Evolutionary conservation across 2,113 vertebrate species (phyloP).

Genomic region (Lontra canadensis): DNA sequence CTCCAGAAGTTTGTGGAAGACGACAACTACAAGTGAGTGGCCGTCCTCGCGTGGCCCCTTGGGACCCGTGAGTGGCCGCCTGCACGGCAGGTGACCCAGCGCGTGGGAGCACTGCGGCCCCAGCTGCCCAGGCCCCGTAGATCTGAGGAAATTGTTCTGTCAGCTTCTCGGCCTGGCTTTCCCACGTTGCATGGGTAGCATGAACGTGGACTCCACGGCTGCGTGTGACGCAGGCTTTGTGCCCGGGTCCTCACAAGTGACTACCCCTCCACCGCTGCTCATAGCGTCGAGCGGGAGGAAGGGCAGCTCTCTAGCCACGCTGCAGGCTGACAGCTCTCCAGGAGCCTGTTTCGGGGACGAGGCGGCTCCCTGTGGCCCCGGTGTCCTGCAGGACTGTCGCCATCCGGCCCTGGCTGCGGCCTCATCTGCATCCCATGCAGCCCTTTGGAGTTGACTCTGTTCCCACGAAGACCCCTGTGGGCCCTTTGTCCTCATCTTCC

Average conservation of each 20-base stretch:
- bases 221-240: accelerated
- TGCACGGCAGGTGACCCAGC: neutral
- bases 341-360: neutral
- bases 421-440: neutral
- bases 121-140: accelerated
- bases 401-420: neutral
- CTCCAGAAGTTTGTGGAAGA: conserved; percentile 98
- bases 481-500: neutral
- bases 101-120: neutral
- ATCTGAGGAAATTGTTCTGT: neutral
- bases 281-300: accelerated
- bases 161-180: neutral
- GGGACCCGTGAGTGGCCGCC: neutral
- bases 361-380: neutral
- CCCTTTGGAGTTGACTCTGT: neutral
- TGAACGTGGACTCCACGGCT: neutral
- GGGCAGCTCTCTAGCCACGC: neutral
- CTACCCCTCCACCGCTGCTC: neutral
- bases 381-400: neutral
- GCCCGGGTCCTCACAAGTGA: neutral
- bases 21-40: conserved; percentile 96
- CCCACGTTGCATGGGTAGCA: accelerated
- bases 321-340: neutral
- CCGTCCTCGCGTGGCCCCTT: accelerated
- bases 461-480: neutral